These are phyloP conservation scores for Prorops nasuta DNA, from an alignment of 1,140 invertebrate species.

Conservation along the genomic window DNA sequence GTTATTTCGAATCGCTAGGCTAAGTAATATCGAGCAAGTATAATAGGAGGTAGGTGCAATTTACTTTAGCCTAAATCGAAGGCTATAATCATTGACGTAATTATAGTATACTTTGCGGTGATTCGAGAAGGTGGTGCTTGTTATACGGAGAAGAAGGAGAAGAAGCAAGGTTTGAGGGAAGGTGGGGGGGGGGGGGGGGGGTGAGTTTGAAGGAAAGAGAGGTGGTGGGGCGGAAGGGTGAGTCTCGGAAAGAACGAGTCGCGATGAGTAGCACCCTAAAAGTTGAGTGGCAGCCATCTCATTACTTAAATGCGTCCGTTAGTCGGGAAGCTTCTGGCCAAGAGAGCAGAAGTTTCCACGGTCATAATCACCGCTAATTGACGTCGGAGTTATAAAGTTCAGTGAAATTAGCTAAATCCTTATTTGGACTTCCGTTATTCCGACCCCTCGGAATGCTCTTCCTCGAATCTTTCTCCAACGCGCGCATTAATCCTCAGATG, in stretches of 20 bases:
- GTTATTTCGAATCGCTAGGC: too few relatives aligned
- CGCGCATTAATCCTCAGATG: constrained; percentile 23
- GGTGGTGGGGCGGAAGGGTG: background rate
- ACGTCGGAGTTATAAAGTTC: constrained; percentile 49
- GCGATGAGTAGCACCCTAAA: constrained; percentile 42
- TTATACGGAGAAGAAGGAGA: background rate
- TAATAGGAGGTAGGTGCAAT: too few relatives aligned
- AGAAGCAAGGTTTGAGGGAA: background rate
- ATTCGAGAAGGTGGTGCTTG: constrained; percentile 13
- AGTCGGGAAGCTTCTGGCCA: constrained; percentile 30
- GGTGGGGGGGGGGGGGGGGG: background rate
- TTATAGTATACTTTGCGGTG: constrained; percentile 14
- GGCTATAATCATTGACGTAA: too few relatives aligned
- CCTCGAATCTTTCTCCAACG: constrained; percentile 10
- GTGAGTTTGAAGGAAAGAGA: background rate
- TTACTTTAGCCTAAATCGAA: too few relatives aligned
- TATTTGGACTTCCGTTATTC: constrained; percentile 39
- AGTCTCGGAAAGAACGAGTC: constrained; percentile 18
- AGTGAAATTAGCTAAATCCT: constrained; percentile 50
- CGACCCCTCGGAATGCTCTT: constrained; percentile 17
- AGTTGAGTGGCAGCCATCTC: constrained; percentile 46
- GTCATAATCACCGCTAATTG: constrained; percentile 53
- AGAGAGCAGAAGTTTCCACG: constrained; percentile 47
- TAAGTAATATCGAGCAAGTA: too few relatives aligned
- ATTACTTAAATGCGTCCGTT: constrained; percentile 48